Base-by-base conservation (phyloP, 2,113 vertebrate species). In the Catharus minimus region DNA sequence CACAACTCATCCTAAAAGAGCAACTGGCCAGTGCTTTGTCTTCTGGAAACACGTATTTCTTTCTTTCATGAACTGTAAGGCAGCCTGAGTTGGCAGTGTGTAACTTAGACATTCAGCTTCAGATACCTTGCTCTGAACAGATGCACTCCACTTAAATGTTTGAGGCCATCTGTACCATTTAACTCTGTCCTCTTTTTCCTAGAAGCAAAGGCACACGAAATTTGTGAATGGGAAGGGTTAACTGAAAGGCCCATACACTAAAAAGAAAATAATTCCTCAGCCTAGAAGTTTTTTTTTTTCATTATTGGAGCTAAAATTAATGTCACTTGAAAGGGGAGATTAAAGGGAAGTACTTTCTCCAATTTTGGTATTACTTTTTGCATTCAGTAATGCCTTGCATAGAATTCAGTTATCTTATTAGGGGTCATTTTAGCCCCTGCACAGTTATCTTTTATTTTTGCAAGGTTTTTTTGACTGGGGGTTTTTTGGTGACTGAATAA, bases 261-360 rank as follows among this genome's bases (percentile, higher is more conserved):
- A 94, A 93, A 74, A 77, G 26, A 89, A 90, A 86, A 68, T 79
- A 86, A 73, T 61, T 77, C 64, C 62, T 81, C 23, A 73, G 50
- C 52, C 47, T 69, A 55, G 12, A 83, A 32, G 0, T 66, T 56
- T 78, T 74, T 89, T 90, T 76, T 89, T 90, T 76, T 66, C 41
- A 1, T 61, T 87, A 61, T 69, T 91, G 8, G 14, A 91, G 50
- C 72, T 73, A 87, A 92, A 96, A 94, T 82, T 88, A 87, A 71
- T 69, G 36, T 93, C 67, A 89, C 64, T 96, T 93, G 85, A 93
- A 95, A 92, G 72, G 77, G 14, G 30, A 88, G 72, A 95, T 91
- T 82, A 93, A 71, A 85, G 24, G 9, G 64, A 85, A 77, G 27
- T 21, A 62, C 5, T 82, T 80, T 49, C 84, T 65, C n/a, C 61